Conservation (phyloP, 2,888 invertebrate species). For the Cremastinae sp. region DNA sequence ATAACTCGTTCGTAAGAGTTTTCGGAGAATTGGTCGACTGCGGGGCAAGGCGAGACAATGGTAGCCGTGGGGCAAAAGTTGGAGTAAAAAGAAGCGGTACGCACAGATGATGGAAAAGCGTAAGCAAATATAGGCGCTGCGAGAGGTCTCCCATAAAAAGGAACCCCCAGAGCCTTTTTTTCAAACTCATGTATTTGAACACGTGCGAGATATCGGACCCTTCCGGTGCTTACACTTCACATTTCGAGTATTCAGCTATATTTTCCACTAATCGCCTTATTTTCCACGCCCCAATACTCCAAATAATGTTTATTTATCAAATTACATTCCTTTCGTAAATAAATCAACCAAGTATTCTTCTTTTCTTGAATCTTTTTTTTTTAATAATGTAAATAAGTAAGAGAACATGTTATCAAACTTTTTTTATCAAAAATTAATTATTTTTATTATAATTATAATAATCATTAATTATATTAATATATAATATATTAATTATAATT, state of each 20-base stretch:
- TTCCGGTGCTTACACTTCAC: slow-evolving; percentile 5
- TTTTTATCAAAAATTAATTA: too few species aligned
- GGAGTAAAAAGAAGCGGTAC: slow-evolving; percentile 9
- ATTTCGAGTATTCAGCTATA: slow-evolving; percentile 19
- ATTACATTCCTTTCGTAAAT: too few species aligned
- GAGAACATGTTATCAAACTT: too few species aligned
- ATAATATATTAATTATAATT: too few species aligned
- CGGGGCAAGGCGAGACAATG: not conserved
- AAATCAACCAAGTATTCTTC: too few species aligned
- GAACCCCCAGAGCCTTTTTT: slow-evolving; percentile 9
- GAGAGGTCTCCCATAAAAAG: not conserved
- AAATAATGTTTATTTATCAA: not conserved
- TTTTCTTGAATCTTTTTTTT: too few species aligned
- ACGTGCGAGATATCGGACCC: slow-evolving; percentile 33
- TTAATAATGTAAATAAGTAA: too few species aligned
- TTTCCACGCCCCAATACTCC: slow-evolving; percentile 26
- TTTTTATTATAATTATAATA: too few species aligned
- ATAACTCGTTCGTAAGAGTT: too few species aligned
- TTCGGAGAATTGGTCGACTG: not conserved
- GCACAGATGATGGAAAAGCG: slow-evolving; percentile 26
- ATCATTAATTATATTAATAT: too few species aligned
- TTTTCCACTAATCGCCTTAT: slow-evolving; percentile 22
- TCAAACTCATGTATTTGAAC: slow-evolving; percentile 25
- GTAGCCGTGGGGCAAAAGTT: not conserved
- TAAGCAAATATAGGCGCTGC: slow-evolving; percentile 51